A percentile compares a stretch with the other conserved stretches of the same genome.
These are phyloP conservation scores for Ophiothrix spiculata DNA, from an alignment of 35 echinoderm and acorn worm species.

Conservation along the genomic window DNA sequence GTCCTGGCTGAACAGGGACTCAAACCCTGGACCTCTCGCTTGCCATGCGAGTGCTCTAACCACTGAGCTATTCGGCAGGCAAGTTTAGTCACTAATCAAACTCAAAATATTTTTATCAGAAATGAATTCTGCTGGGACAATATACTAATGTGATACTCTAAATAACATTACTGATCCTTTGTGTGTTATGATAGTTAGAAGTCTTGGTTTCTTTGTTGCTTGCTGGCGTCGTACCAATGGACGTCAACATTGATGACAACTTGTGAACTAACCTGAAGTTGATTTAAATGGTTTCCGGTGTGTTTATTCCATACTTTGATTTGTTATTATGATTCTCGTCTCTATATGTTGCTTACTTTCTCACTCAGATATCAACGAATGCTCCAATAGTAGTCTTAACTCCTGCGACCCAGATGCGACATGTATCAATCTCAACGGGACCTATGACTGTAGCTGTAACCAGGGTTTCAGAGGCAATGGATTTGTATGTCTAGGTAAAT, in stretches of 20 bases:
- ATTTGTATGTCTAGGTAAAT: constrained; percentile 52
- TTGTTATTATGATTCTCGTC: background rate
- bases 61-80: too few relatives aligned
- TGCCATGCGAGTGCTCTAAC: too few relatives aligned
- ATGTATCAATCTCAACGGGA: constrained; percentile 34
- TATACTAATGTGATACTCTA: too few relatives aligned
- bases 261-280: too few relatives aligned
- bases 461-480: constrained; percentile 51
- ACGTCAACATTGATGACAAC: too few relatives aligned
- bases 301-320: too few relatives aligned
- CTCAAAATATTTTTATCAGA: too few relatives aligned
- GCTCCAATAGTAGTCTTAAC: constrained; percentile 2
- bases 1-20: too few relatives aligned
- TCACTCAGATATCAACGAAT: constrained; percentile 52
- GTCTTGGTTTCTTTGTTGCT: background rate
- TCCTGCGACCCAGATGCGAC: constrained; percentile 35
- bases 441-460: constrained; percentile 38
- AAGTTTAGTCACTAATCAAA: too few relatives aligned
- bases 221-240: background rate
- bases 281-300: too few relatives aligned
- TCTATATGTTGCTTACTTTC: background rate
- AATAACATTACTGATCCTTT: background rate
- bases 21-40: too few relatives aligned
- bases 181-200: background rate
- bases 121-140: too few relatives aligned